Base-by-base conservation (phyloP, 2,888 invertebrate genomes). In the Drosophila mimetica region DNA sequence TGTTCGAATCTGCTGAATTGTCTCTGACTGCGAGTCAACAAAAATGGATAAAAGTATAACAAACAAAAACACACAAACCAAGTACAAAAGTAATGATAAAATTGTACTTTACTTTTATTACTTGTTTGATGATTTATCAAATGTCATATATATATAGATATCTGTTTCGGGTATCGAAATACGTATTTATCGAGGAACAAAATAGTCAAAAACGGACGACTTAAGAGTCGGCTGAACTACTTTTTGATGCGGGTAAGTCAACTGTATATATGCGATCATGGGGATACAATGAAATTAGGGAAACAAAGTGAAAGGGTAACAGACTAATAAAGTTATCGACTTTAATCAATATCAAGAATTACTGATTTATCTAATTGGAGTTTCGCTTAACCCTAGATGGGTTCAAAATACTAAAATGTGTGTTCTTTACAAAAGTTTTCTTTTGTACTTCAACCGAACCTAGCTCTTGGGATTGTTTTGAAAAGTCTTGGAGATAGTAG, bases 251-350 rank as follows among this genome's bases (percentile, higher is more conserved):
- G 65, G 70, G 52, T 74, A 71, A 66, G 48, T 85, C 57, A 79
- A 85, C 65, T 84, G 77, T 61, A 54, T 61, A 54, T 71, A 80
- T 79, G 64, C 80, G 72, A 79, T 76, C 60, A 63, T 80, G 69
- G 63, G 76, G 74, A 79, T 76, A 70, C 79, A 76, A 83, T 72
- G 50, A 83, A 67, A 69, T 71, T 51, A 64, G 73, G 69, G 65
- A 60, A 65, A 63, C 50, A 75, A 71, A 75, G 58, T 69, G 70
- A 74, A 73, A 76, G 87, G 87, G 87, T 89, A 87, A 89, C 87
- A 87, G 89, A 87, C 87, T 89, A 87, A 53, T 69, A 74, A 66
- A 64, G 50, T 70, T 77, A 65, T 79, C 60, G 51, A 79, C 48
- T 48, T 53, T 57, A 51, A 63, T 63, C 47, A 69, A 51, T 63